phyloP scores from a whole-genome alignment of 2,888 invertebrate species.

The Pomacea canaliculata region DNA sequence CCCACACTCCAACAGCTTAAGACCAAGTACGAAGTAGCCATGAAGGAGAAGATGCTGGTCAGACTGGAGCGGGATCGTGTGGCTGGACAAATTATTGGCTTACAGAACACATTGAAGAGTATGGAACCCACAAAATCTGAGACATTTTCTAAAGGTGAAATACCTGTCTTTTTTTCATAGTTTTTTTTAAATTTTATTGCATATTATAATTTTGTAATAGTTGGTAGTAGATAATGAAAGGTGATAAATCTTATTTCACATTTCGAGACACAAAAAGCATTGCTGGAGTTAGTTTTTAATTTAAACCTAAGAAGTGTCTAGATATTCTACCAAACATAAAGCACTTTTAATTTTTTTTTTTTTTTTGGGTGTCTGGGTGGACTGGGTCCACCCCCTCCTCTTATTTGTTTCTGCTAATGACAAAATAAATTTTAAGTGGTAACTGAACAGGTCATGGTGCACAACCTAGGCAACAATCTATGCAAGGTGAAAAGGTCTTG shows the following conservation, averaged over 20 bases:
- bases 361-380: too few relatives aligned
- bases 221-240: too few relatives aligned
- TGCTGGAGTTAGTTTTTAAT: too few relatives aligned
- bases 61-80: conserved; percentile 68
- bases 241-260: too few relatives aligned
- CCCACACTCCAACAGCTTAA: conserved; percentile 68
- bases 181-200: background rate
- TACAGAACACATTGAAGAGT: conserved; percentile 64
- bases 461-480: background rate
- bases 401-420: too few relatives aligned
- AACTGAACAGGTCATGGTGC: conserved; percentile 2
- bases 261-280: too few relatives aligned
- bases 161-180: background rate
- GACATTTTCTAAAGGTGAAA: background rate
- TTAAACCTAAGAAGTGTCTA: too few relatives aligned
- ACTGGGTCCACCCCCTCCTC: too few relatives aligned
- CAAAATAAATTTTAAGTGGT: too few relatives aligned
- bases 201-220: too few relatives aligned
- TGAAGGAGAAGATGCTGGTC: conserved; percentile 70
- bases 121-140: conserved; percentile 41
- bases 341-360: too few relatives aligned
- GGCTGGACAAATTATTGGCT: conserved; percentile 66
- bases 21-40: conserved; percentile 68
- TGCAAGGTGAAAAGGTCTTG: conserved; percentile 17
- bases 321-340: too few relatives aligned